Evolutionary conservation across 2,888 invertebrate genomes (phyloP).

Genomic region (Melangyna quadrimaculata): DNA sequence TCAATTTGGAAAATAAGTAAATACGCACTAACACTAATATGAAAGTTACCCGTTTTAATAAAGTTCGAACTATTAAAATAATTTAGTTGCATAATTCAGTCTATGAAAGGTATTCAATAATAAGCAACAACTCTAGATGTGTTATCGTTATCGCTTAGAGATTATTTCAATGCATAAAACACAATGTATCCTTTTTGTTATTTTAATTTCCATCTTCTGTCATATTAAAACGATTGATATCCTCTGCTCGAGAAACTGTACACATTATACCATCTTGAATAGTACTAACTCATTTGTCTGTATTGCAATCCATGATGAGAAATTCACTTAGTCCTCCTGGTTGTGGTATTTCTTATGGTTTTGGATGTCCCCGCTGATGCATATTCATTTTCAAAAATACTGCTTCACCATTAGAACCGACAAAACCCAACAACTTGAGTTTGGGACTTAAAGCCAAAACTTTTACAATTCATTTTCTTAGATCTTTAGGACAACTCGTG

Average conservation of each 20-base stretch:
- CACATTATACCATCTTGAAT: not conserved
- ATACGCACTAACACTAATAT: too few relatives aligned
- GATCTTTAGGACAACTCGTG: slow-evolving; percentile 4
- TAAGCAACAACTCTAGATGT: too few relatives aligned
- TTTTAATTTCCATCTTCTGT: slow-evolving; percentile 38
- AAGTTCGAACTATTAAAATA: too few relatives aligned
- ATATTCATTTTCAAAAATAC: slow-evolving; percentile 46
- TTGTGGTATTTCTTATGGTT: not conserved
- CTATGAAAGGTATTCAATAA: not conserved
- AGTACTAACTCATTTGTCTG: slow-evolving; percentile 28
- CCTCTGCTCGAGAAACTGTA: not conserved
- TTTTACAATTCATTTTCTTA: slow-evolving; percentile 53
- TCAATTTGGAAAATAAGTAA: too few relatives aligned
- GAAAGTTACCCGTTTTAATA: too few relatives aligned
- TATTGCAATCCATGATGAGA: slow-evolving; percentile 35
- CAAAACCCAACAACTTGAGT: slow-evolving; percentile 21
- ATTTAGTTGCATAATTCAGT: not conserved
- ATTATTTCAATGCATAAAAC: not conserved
- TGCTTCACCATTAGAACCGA: slow-evolving; percentile 6
- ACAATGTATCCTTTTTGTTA: not conserved
- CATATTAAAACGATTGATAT: slow-evolving; percentile 32
- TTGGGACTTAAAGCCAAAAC: slow-evolving; percentile 45
- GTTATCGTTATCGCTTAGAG: not conserved
- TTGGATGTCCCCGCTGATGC: slow-evolving; percentile 35
- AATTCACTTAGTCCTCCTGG: slow-evolving; percentile 32